Base-by-base conservation (phyloP, 2,113 vertebrate species). In the Podarcis raffonei region DNA sequence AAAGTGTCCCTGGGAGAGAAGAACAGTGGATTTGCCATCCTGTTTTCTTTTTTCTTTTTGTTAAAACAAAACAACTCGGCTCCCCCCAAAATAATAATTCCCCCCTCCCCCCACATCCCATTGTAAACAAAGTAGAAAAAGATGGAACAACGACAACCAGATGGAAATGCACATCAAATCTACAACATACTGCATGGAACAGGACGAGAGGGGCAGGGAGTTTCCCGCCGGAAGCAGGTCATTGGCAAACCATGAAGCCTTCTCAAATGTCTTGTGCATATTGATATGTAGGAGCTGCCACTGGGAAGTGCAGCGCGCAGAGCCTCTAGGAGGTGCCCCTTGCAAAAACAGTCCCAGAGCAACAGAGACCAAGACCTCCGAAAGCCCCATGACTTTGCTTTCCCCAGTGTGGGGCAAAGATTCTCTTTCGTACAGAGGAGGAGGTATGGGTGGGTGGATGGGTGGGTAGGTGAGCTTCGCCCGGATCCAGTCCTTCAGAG, bases 41-140 rank as follows among this genome's bases (percentile, higher is more conserved):
- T 90, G 94, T 96, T 96, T 53, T 53, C 48, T 11, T 53, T 48
- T 11, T 11, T 12, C 87, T 48, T 48, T 87, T 95, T 91, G 76
- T 94, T 85, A 84, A 53, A 48, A 78, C 6, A 35, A 16, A 22
- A 71, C 68, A 37, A 81, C 30, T 85, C 30, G 23, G 62, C 35
- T 90, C 87, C 68, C 91, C 92, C 35, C 42, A 27, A 93, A 88
- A 95, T 39, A 65, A 78, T 90, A 94, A 93, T 89, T 94, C 92
- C 88, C 81, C 87, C 90, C 87, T 91, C 2, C 83, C 92, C 93
- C 92, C 95, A 90, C 91, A 80, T 93, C 92, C 89, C 3, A 92
- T 87, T 96, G 96, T 95, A 94, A 97, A 97, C 95, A 96, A 96
- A 96, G 93, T 93, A 94, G 96, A 71, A 93, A 27, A 93, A 93